These are phyloP conservation scores for Holacanthella duospinosa DNA, from an alignment of 2,888 invertebrate species.

Conservation along the genomic window DNA sequence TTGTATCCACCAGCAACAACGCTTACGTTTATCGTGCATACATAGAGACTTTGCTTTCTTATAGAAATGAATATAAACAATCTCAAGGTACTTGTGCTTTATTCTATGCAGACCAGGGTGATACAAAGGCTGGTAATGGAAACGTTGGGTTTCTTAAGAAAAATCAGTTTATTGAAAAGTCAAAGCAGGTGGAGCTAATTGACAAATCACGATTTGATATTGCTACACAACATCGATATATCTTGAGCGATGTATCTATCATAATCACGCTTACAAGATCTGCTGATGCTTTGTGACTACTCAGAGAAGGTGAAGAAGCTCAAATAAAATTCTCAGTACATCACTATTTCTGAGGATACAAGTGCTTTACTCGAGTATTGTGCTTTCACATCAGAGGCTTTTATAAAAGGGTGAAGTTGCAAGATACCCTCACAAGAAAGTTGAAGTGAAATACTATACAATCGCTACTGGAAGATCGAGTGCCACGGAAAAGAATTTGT, in stretches of 20 bases:
- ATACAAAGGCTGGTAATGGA: not conserved
- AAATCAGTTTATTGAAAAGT: conserved; percentile 9
- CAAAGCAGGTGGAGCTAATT: conserved; percentile 16
- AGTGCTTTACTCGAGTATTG: conserved; percentile 22
- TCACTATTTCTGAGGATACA: conserved; percentile 28
- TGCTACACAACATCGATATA: conserved; percentile 15
- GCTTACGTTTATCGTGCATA: conserved; percentile 19
- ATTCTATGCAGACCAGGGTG: conserved; percentile 17
- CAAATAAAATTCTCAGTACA: conserved; percentile 25
- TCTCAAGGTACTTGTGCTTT: conserved; percentile 12
- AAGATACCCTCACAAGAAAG: no score
- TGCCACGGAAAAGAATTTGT: no score
- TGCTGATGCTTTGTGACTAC: conserved; percentile 15
- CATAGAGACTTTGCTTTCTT: conserved; percentile 16
- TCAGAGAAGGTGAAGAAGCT: not conserved
- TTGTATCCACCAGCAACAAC: conserved; percentile 12
- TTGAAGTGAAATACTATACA: no score
- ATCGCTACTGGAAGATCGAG: no score
- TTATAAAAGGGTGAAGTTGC: conserved; percentile 24
- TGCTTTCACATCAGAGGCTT: conserved; percentile 28
- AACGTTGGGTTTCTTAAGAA: conserved; percentile 15
- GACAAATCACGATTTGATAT: conserved; percentile 22
- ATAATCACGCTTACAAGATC: conserved; percentile 17
- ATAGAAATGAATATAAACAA: not conserved
- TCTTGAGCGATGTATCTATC: conserved; percentile 21